Evolutionary conservation across 2,888 invertebrate species (phyloP).

Genomic region (Polietes domitor): DNA sequence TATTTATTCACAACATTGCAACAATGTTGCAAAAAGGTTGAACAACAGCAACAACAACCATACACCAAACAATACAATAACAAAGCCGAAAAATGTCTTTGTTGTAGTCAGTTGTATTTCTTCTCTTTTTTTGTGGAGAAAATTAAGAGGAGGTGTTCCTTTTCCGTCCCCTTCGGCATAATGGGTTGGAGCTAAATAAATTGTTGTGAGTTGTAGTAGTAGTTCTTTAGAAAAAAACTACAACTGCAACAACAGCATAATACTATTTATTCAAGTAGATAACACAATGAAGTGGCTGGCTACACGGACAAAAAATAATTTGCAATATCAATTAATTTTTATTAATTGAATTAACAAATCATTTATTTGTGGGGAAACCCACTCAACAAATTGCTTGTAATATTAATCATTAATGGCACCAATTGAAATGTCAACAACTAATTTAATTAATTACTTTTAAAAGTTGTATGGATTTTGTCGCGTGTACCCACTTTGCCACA

Average conservation of each 20-base stretch:
- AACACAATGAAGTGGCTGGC: too few relatives aligned
- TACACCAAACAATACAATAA: constrained; percentile 1
- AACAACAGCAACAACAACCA: constrained; percentile 38
- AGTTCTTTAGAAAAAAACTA: not conserved
- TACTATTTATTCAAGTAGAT: constrained; percentile 12
- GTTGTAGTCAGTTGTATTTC: not conserved
- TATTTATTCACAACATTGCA: constrained; percentile 37
- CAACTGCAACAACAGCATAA: not conserved
- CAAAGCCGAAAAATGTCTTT: constrained; percentile 30
- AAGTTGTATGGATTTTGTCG: not conserved
- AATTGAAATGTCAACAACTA: not conserved
- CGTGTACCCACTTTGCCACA: not conserved
- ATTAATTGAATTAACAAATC: too few relatives aligned
- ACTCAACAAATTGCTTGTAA: too few relatives aligned
- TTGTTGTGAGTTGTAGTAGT: constrained; percentile 8
- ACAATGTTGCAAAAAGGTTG: constrained; percentile 59
- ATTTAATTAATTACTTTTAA: not conserved
- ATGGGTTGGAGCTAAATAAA: constrained; percentile 40
- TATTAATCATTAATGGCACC: too few relatives aligned
- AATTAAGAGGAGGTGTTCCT: constrained; percentile 47
- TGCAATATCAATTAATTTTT: not conserved
- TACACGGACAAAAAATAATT: not conserved
- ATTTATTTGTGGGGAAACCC: too few relatives aligned
- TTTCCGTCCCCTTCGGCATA: constrained; percentile 57
- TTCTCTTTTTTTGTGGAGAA: constrained; percentile 1